Evolutionary conservation across 2,113 vertebrate species (phyloP).

Genomic region (Ictidomys tridecemlineatus): DNA sequence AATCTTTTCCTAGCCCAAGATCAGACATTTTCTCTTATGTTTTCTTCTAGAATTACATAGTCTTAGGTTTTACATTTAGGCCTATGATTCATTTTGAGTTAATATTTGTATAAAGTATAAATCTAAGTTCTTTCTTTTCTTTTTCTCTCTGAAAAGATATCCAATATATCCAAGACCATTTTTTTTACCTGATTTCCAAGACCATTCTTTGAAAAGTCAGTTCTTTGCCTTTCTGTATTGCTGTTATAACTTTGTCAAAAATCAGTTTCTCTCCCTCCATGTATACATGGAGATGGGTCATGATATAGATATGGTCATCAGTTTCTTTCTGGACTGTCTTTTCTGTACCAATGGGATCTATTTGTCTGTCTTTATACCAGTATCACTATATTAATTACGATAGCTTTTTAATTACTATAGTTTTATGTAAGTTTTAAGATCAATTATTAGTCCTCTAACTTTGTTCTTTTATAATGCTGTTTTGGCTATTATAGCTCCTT

Average conservation of each 20-base stretch:
- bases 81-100: not conserved
- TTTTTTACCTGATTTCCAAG: not conserved
- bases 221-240: not conserved
- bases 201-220: not conserved
- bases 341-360: not conserved
- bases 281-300: too few species aligned
- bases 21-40: slow-evolving; percentile 12
- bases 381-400: not conserved
- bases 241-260: not conserved
- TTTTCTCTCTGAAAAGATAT: not conserved
- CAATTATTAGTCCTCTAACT: not conserved
- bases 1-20: not conserved
- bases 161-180: not conserved
- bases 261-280: too few species aligned
- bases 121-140: not conserved
- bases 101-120: not conserved
- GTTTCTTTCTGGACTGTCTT: not conserved
- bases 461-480: slow-evolving; percentile 16
- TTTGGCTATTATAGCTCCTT: slow-evolving; percentile 2
- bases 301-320: not conserved
- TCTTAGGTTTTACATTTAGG: not conserved
- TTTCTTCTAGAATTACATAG: slow-evolving; percentile 6
- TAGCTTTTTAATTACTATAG: not conserved
- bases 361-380: slow-evolving; percentile 4
- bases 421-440: not conserved